Evolutionary conservation across 2,888 invertebrate genomes (phyloP).

Genomic region (Fragum sueziense): DNA sequence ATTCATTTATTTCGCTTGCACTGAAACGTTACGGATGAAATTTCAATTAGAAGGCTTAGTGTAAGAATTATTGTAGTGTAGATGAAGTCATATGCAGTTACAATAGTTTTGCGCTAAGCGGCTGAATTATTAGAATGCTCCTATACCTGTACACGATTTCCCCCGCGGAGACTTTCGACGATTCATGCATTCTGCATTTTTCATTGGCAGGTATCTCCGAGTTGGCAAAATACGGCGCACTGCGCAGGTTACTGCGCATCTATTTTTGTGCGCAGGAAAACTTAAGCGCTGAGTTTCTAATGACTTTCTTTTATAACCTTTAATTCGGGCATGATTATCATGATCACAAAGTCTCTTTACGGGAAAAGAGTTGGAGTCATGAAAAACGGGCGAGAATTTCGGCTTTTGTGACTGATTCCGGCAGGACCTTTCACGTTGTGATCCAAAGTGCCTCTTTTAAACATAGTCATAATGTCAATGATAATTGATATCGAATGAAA

Average conservation of each 20-base stretch:
- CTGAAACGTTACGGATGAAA: slow-evolving; percentile 2
- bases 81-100: too few relatives aligned
- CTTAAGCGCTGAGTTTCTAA: slow-evolving; percentile 7
- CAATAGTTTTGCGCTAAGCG: too few relatives aligned
- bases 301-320: slow-evolving; percentile 18
- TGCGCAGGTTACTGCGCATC: slow-evolving; percentile 24
- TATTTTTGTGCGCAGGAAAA: slow-evolving; percentile 15
- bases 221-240: background rate
- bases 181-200: slow-evolving; percentile 23
- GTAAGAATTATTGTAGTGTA: too few relatives aligned
- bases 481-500: background rate
- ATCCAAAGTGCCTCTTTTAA: background rate
- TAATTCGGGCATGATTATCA: slow-evolving; percentile 12
- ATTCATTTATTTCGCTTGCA: background rate
- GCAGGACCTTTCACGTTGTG: background rate
- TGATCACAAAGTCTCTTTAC: slow-evolving; percentile 5
- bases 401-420: background rate
- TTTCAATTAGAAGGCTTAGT: too few relatives aligned
- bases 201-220: slow-evolving; percentile 12
- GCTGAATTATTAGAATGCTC: too few relatives aligned
- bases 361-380: background rate
- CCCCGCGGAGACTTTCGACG: background rate
- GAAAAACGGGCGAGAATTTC: background rate
- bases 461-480: background rate
- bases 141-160: slow-evolving; percentile 6